Base-by-base conservation (phyloP, 1,140 invertebrate genomes). In the Conus ventricosus region DNA sequence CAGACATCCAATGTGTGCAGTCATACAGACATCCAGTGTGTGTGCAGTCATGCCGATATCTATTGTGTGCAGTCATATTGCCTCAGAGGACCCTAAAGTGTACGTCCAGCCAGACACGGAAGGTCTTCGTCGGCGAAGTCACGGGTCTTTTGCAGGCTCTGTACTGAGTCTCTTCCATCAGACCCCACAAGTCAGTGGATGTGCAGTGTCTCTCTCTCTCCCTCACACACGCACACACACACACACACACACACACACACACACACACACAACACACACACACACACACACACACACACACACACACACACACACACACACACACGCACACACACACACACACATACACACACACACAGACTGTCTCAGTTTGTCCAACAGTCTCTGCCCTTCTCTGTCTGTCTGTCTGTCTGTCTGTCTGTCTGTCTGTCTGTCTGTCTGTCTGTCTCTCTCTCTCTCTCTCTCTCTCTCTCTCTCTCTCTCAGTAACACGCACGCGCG, bases 61-160 rank as follows among this genome's bases (percentile, higher is more conserved):
- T 60, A 15, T 6, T 76, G 80, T 39, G n/a, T 67, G 53, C 55
- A 90, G 25, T 53, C 51, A n/a, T 63, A 51, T 57, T 53, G 63
- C 13, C 63, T 55, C 7, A 15, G 57, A 25, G 20, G 80, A 82
- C 13, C 55, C 23, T 4, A n/a, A 27, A 55, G 15, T 4, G 23
- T 25, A 20, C 17, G 75, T 23, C 25, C 53, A 55, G 2, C 27
- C 81, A 0, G 87, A 89, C 23, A 86, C 90, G 7, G 82, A 86
- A 17, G 54, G 76, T 39, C 81, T 88, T 10, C 80, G 89, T 8
- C 55, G 83, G 10, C 25, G 87, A 17, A 88, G 84, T 53, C 85
- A 81, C 27, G 85, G 89, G 5, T 91, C 88, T n/a, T 90, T 91
- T 53, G 89, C 90, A 25, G 91, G 91, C 23, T 92, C 92, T n/a